Conservation (phyloP, 1,140 invertebrate species). For the Temnothorax nylanderi region DNA sequence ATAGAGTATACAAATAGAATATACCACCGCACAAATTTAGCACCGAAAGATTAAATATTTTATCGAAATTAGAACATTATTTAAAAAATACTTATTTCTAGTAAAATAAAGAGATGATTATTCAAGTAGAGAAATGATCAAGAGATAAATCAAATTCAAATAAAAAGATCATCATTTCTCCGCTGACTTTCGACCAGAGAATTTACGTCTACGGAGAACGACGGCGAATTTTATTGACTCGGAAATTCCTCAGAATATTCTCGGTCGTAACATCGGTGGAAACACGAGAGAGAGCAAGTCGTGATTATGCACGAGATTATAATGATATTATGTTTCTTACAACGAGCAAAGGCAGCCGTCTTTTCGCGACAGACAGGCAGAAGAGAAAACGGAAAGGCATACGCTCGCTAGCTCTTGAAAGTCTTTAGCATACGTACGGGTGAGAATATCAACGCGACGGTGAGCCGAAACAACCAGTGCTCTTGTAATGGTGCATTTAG, state of each 20-base stretch:
- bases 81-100: background rate
- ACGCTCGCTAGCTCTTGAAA: background rate
- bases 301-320: slow-evolving; percentile 1
- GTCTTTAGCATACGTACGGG: slow-evolving; percentile 13
- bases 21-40: background rate
- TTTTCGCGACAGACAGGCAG: slow-evolving; percentile 2
- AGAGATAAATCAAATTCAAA: background rate
- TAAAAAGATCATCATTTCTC: background rate
- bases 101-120: background rate
- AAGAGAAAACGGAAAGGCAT: background rate
- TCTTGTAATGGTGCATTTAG: slow-evolving; percentile 63
- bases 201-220: background rate
- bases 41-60: background rate
- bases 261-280: background rate
- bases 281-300: background rate
- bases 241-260: background rate
- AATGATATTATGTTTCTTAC: slow-evolving; percentile 30
- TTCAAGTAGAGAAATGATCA: background rate
- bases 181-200: background rate
- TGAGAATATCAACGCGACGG: background rate
- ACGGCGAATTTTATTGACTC: background rate
- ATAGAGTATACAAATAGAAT: background rate
- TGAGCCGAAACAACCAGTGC: slow-evolving; percentile 42
- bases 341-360: background rate
- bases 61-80: background rate